A percentile compares a stretch with the other conserved stretches of the same genome.
Evolutionary conservation across 2,797 vertebrate genomes (phyloP).

Genomic region (Crocodylus rhombifer): DNA sequence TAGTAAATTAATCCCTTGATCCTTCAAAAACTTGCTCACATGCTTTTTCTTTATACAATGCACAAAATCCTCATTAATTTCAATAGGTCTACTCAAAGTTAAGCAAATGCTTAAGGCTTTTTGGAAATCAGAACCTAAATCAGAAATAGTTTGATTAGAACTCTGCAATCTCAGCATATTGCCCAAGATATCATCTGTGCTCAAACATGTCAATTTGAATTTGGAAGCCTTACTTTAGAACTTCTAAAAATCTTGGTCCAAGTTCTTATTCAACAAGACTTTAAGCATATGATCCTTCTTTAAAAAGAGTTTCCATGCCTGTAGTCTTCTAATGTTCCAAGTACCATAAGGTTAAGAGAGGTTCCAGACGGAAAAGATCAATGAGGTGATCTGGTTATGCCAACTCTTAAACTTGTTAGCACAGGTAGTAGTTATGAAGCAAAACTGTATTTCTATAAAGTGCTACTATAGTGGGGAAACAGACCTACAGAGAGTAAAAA

Average conservation of each 20-base stretch:
- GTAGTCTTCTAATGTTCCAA: background rate
- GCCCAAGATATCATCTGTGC: too few species aligned
- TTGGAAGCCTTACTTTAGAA: background rate
- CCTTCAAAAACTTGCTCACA: background rate
- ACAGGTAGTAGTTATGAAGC: constrained; percentile 27
- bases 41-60: background rate
- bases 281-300: background rate
- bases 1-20: background rate
- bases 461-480: background rate
- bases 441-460: constrained; percentile 1
- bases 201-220: too few species aligned
- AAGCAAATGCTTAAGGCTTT: background rate
- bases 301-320: background rate
- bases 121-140: background rate
- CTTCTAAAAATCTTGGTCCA: background rate
- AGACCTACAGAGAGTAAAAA: background rate
- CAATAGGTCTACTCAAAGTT: background rate
- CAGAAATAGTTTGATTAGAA: background rate
- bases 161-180: background rate
- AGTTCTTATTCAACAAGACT: background rate
- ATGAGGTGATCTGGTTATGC: background rate
- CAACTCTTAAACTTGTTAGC: background rate
- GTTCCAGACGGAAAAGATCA: constrained; percentile 4
- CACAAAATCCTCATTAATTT: background rate
- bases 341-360: background rate